These are phyloP conservation scores for Corythornis madagascariensis DNA, from an alignment of 2,113 vertebrate species.

Conservation along the genomic window DNA sequence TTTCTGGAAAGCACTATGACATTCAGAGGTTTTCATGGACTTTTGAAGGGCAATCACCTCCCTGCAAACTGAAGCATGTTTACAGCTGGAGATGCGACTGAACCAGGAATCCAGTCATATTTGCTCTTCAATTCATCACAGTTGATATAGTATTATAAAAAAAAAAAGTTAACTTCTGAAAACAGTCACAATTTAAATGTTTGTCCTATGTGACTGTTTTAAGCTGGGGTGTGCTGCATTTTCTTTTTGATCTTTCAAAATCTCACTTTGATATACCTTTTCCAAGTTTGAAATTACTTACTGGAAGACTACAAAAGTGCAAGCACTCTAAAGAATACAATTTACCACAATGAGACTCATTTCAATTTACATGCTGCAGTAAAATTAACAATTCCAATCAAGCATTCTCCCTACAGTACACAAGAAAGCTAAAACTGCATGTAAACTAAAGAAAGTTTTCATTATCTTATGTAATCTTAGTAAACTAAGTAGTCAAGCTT, in stretches of 20 bases:
- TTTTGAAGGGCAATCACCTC: background rate
- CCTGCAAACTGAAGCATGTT: background rate
- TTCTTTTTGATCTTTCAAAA: background rate
- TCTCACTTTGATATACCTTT: background rate
- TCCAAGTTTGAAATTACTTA: background rate
- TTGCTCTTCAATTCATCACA: background rate
- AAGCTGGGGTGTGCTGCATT: background rate
- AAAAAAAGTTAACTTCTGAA: background rate
- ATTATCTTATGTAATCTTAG: background rate
- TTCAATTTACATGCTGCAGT: background rate
- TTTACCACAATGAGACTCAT: background rate
- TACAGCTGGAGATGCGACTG: background rate
- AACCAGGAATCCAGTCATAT: background rate
- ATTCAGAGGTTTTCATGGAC: background rate
- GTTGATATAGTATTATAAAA: fast-evolving
- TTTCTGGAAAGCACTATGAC: background rate
- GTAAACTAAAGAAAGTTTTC: background rate
- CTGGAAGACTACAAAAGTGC: background rate
- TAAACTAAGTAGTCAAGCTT: background rate
- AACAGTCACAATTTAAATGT: background rate
- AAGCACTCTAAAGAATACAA: background rate
- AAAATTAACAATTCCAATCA: background rate
- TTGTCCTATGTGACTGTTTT: background rate
- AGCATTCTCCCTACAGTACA: background rate
- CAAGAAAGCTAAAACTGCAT: background rate